Conservation (phyloP, 2,888 invertebrate species). For the Phanerotoma sp. region DNA sequence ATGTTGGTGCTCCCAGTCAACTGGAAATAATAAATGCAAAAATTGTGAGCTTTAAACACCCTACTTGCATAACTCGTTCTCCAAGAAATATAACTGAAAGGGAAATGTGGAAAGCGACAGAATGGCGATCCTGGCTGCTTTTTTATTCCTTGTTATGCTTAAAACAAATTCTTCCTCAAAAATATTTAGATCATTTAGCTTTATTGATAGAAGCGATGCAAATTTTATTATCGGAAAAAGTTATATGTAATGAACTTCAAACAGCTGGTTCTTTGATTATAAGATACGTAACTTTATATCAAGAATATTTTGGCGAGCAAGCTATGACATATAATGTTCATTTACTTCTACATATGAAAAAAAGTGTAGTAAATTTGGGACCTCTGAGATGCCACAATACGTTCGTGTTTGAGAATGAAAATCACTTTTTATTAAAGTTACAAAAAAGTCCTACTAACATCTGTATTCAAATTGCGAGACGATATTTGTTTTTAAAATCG, state of each 20-base stretch:
- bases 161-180: conserved; percentile 17
- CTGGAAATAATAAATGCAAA: conserved; percentile 16
- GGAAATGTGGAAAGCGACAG: conserved; percentile 18
- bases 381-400: conserved; percentile 16
- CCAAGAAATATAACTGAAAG: neutral
- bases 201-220: conserved; percentile 13
- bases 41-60: neutral
- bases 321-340: conserved; percentile 21
- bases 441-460: conserved; percentile 11
- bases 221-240: conserved; percentile 8
- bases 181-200: conserved; percentile 13
- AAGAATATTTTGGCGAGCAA: conserved; percentile 8
- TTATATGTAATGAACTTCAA: conserved; percentile 5
- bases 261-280: conserved; percentile 5
- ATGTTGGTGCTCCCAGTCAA: conserved; percentile 22
- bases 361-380: conserved; percentile 11
- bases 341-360: conserved; percentile 14
- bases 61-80: conserved; percentile 17
- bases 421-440: conserved; percentile 1
- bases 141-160: conserved; percentile 11
- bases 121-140: conserved; percentile 6
- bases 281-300: conserved; percentile 2
- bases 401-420: conserved; percentile 20
- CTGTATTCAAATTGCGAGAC: conserved; percentile 7
- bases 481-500: conserved; percentile 11